A percentile compares a stretch with the other conserved stretches of the same genome.
These are phyloP conservation scores for Pogonomyrmex barbatus DNA, from an alignment of 1,140 invertebrate genomes.

Conservation along the genomic window DNA sequence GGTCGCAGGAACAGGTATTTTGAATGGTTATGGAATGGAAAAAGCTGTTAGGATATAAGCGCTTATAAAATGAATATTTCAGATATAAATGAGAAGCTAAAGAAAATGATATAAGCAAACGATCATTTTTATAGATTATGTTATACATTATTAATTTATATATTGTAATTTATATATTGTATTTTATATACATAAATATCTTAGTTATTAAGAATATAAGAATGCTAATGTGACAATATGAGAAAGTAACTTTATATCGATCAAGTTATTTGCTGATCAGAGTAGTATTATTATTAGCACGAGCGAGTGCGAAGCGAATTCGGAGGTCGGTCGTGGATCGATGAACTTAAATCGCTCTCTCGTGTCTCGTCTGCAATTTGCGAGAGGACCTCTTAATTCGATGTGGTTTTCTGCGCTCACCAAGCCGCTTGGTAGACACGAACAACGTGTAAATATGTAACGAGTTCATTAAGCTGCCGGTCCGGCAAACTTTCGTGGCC, in stretches of 20 bases:
- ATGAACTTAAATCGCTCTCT: conserved; percentile 75
- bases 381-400: conserved; percentile 76
- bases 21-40: neutral
- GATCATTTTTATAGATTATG: neutral
- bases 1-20: conserved; percentile 18
- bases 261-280: conserved; percentile 2
- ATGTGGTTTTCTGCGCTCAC: conserved; percentile 72
- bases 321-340: conserved; percentile 72
- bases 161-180: too few species aligned
- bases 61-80: neutral
- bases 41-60: neutral
- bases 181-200: neutral
- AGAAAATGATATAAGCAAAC: neutral
- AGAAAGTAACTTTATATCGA: neutral
- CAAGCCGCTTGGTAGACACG: conserved; percentile 61
- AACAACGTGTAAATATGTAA: conserved; percentile 77
- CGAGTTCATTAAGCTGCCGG: conserved; percentile 73
- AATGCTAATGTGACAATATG: neutral
- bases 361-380: conserved; percentile 75
- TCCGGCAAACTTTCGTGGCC: conserved; percentile 73
- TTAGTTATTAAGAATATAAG: neutral
- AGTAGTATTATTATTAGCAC: conserved; percentile 45
- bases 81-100: neutral
- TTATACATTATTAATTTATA: neutral
- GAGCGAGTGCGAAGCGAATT: conserved; percentile 64